Evolutionary conservation across 2,113 vertebrate species (phyloP).

Genomic region (Gopherus flavomarginatus): DNA sequence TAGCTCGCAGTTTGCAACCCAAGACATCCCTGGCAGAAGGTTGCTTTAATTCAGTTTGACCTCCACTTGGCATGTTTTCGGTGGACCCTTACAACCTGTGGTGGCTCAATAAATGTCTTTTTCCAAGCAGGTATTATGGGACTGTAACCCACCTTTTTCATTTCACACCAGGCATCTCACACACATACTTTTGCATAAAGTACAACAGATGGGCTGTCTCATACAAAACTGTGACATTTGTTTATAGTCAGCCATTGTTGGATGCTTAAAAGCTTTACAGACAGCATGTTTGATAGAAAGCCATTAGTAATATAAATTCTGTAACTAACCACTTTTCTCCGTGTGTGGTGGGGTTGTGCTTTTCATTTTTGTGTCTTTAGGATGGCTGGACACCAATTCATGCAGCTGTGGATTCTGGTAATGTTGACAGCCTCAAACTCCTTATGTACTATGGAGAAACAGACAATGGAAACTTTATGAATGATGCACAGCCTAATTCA

Average conservation of each 20-base stretch:
- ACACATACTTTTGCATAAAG: neutral
- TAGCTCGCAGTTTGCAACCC: neutral
- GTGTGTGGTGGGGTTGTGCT: conserved; percentile 1
- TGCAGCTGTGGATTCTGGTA: conserved; percentile 87
- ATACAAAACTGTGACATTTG: neutral
- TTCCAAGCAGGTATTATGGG: neutral
- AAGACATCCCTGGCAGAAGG: neutral
- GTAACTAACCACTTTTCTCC: neutral
- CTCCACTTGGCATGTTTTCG: neutral
- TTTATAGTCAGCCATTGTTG: neutral
- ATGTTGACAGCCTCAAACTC: conserved; percentile 87
- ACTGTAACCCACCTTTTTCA: neutral
- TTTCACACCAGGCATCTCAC: neutral
- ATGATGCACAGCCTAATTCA: conserved; percentile 40
- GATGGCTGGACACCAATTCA: conserved; percentile 92
- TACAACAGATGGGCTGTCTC: neutral
- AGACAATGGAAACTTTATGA: conserved; percentile 33
- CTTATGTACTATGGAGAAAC: conserved; percentile 82
- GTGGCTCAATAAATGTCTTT: neutral
- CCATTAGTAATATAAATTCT: neutral
- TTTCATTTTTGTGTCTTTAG: conserved; percentile 73
- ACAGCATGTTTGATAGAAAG: neutral
- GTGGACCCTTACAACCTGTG: neutral
- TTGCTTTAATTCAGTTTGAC: neutral
- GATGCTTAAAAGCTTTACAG: neutral